Percentiles rank a stretch among this genome's conserved stretches.
These are phyloP conservation scores for Erebia ligea DNA, from an alignment of 2,888 invertebrate species.

Conservation along the genomic window DNA sequence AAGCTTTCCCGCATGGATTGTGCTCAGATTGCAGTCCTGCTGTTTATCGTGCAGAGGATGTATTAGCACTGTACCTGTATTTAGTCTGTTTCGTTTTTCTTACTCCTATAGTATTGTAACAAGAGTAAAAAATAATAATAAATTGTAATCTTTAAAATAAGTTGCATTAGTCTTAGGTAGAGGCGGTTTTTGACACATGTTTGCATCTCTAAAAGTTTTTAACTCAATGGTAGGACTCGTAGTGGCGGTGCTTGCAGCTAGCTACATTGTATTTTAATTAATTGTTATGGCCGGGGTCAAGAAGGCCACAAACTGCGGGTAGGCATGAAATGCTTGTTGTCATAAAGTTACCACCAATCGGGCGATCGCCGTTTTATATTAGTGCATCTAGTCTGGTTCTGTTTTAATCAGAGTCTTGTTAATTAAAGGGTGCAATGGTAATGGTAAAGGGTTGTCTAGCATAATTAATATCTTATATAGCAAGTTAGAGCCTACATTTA, in stretches of 20 bases:
- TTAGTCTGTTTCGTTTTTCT: neutral
- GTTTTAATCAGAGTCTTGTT: neutral
- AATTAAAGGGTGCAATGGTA: neutral
- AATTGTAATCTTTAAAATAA: neutral
- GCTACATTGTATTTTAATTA: conserved; percentile 75
- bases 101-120: neutral
- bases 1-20: no score
- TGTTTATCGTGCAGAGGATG: no score
- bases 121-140: neutral
- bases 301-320: conserved; percentile 62
- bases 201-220: neutral
- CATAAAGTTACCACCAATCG: conserved; percentile 52
- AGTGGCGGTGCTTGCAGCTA: conserved; percentile 41
- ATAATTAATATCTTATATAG: no score
- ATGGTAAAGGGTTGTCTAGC: no score
- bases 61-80: no score
- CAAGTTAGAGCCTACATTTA: no score
- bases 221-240: neutral
- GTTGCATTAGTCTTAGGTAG: neutral
- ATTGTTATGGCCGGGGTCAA: conserved; percentile 70
- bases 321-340: conserved; percentile 61
- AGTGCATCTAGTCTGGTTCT: neutral
- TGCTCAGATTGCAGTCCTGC: no score
- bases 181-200: neutral
- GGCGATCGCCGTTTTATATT: conserved; percentile 42